Percentiles rank a stretch among this genome's conserved stretches.
Evolutionary conservation across 2,797 vertebrate species (phyloP).

Genomic region (Eulemur albifrons): DNA sequence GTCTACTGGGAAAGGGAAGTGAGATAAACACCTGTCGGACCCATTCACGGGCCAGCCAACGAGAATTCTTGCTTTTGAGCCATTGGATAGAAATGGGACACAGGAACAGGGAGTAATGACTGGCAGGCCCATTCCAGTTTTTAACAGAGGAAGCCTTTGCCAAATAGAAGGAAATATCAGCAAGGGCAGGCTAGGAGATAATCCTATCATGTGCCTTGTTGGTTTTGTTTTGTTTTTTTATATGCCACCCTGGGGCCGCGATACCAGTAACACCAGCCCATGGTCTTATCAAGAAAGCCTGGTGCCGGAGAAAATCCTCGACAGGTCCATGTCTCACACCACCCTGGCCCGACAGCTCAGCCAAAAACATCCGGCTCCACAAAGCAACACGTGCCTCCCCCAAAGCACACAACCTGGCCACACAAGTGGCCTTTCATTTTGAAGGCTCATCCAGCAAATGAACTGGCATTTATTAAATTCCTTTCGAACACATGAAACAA

Average conservation of each 20-base stretch:
- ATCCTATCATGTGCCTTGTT: not conserved
- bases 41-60: not conserved
- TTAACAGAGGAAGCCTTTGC: not conserved
- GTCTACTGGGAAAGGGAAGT: slow-evolving; percentile 7
- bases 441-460: not conserved
- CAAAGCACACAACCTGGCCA: not conserved
- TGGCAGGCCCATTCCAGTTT: not conserved
- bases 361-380: not conserved
- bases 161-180: not conserved
- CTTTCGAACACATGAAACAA: slow-evolving; percentile 26
- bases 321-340: not conserved
- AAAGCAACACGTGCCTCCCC: not conserved
- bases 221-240: not conserved
- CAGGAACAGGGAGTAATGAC: not conserved
- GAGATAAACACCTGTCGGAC: not conserved
- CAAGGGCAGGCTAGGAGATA: not conserved
- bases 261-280: not conserved
- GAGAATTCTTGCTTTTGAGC: slow-evolving; percentile 8
- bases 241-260: not conserved
- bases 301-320: not conserved
- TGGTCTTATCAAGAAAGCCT: not conserved
- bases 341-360: not conserved
- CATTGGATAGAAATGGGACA: not conserved
- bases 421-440: not conserved
- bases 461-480: slow-evolving; percentile 1